Evolutionary conservation across 2,797 vertebrate species (phyloP), one percentile per base, ranked within the genome.

Genomic region (Argentina silus): DNA sequence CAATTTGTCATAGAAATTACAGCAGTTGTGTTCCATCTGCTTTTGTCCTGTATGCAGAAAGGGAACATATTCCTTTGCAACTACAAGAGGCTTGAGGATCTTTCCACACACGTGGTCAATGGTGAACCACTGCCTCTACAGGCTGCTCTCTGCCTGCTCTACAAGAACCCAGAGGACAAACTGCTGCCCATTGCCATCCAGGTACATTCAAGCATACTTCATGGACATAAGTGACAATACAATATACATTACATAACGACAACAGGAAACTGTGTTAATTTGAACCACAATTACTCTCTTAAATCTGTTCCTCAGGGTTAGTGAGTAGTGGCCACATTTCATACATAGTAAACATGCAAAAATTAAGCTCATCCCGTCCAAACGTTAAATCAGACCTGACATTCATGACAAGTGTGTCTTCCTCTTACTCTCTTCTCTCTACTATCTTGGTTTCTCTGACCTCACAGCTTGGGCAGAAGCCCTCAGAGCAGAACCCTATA

Each of bases 381-480:
- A 36, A 36, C 27, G 27, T 36, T 36, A 36, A 36, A 36, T 36
- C 27, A 36, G 27, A 2, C 4, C 2, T 36, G 27, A 36, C 27
- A 36, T 36, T 36, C 27, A 36, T 36, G 27, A 36, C 27, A 36
- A 36, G 4, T 36, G 4, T 36, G 2, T 36, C 4, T 4, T 4
- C 4, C 27, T 36, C 21, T 23, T 10, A 21, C 57, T 5, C 9
- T 60, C 36, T 19, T 12, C 14, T 2, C 57, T 36, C 12, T 27
- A 19, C 7, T 23, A 19, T 1, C 10, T 60, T 23, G 23, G 12
- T 60, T 60, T 27, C 12, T 14, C 57, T 60, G 23, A 27, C 23
- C n/a, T 69, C 42, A 50, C 51, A 95, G 94, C 80, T 95, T 17
- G 78, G 87, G 6, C 94, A 95, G 83, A 73, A 89, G 6, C 92